Evolutionary conservation across 2,888 invertebrate genomes (phyloP).

Genomic region (Drosophila sordidapex): DNA sequence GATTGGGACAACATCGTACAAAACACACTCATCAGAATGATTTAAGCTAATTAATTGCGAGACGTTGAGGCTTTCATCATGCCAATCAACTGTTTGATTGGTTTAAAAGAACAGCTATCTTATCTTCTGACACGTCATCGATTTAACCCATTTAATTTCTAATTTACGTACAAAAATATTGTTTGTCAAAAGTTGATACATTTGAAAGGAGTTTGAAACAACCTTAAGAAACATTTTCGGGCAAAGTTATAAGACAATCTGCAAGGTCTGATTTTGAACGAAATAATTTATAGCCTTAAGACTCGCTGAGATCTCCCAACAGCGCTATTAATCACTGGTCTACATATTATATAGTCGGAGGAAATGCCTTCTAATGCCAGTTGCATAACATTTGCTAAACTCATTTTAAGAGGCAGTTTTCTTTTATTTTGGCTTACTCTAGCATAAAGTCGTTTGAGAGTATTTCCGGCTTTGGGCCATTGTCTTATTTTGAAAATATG

Average conservation of each 20-base stretch:
- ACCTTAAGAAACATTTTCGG: not conserved
- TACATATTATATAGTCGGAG: not conserved
- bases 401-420: constrained; percentile 55
- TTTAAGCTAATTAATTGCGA: not conserved
- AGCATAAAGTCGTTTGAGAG: constrained; percentile 10
- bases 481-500: constrained; percentile 32
- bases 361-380: constrained; percentile 1
- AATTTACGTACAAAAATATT: not conserved
- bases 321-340: constrained; percentile 1
- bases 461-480: constrained; percentile 12
- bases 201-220: not conserved
- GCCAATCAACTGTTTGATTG: not conserved
- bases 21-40: not conserved
- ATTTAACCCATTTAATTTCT: not conserved
- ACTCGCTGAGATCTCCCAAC: not conserved
- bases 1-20: not conserved
- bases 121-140: not conserved
- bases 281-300: not conserved
- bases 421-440: constrained; percentile 55
- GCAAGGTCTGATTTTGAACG: not conserved
- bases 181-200: not conserved
- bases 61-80: not conserved
- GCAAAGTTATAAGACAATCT: not conserved
- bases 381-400: constrained; percentile 29
- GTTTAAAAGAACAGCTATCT: not conserved